Percentiles rank a stretch among this genome's conserved stretches.
These are phyloP conservation scores for Neotoxoptera formosana DNA, from an alignment of 1,140 invertebrate genomes.

Conservation along the genomic window DNA sequence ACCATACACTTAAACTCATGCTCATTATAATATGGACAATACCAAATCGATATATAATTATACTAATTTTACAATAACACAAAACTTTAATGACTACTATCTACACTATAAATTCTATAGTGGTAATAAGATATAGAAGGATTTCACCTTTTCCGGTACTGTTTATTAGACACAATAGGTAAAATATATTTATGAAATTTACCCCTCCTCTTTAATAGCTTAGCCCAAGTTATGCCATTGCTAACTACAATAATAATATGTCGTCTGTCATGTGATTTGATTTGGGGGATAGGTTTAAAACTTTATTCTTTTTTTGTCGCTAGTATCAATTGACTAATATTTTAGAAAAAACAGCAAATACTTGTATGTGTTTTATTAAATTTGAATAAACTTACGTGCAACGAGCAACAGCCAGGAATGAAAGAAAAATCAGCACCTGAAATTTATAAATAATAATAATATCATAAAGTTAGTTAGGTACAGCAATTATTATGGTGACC, in stretches of 20 bases:
- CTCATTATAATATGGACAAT: too few species aligned
- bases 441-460: background rate
- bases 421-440: conserved; percentile 22
- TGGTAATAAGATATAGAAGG: background rate
- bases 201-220: background rate
- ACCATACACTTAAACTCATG: background rate
- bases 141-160: background rate
- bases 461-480: background rate
- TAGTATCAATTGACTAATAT: background rate
- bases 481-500: background rate
- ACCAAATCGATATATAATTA: background rate
- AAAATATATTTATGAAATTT: too few species aligned
- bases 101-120: background rate
- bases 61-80: background rate
- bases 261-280: background rate
- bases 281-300: background rate
- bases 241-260: background rate
- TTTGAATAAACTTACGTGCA: conserved; percentile 46
- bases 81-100: background rate
- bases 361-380: background rate
- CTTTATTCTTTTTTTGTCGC: background rate
- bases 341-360: background rate
- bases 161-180: too few species aligned
- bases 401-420: background rate
- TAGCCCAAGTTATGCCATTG: background rate